phyloP scores from a whole-genome alignment of 2,113 vertebrate genomes.

The Odocoileus virginianus region DNA sequence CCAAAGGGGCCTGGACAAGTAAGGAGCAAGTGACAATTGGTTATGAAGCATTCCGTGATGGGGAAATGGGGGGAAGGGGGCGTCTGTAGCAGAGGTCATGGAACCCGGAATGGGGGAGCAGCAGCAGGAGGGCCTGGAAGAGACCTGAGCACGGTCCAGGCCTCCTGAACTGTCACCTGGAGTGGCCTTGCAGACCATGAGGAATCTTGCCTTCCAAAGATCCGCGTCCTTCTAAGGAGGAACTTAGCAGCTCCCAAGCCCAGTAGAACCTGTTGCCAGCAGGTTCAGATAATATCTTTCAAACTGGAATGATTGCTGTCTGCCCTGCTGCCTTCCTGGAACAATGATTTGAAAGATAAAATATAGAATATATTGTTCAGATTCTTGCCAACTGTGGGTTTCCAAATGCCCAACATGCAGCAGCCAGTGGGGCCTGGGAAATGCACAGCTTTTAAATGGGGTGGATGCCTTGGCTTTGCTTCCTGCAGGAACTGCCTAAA shows the following conservation, averaged over 20 bases:
- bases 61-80: accelerated
- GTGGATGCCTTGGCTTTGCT: conserved; percentile 62
- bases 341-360: neutral
- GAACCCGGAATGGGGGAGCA: neutral
- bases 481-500: conserved; percentile 61
- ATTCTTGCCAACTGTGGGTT: neutral
- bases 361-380: neutral
- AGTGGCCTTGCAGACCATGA: neutral
- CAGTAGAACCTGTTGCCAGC: neutral
- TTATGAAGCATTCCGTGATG: neutral
- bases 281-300: neutral
- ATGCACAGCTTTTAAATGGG: conserved; percentile 25
- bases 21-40: neutral
- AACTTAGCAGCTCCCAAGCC: neutral
- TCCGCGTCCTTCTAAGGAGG: neutral
- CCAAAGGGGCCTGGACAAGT: neutral
- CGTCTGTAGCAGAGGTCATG: accelerated
- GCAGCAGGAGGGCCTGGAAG: neutral
- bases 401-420: neutral
- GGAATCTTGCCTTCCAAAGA: neutral
- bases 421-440: neutral
- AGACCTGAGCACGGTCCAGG: neutral
- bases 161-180: neutral
- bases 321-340: neutral
- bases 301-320: neutral